Percentiles rank a stretch among this genome's conserved stretches.
Evolutionary conservation across 2,888 invertebrate genomes (phyloP).

Genomic region (Drosophila heteroneura): DNA sequence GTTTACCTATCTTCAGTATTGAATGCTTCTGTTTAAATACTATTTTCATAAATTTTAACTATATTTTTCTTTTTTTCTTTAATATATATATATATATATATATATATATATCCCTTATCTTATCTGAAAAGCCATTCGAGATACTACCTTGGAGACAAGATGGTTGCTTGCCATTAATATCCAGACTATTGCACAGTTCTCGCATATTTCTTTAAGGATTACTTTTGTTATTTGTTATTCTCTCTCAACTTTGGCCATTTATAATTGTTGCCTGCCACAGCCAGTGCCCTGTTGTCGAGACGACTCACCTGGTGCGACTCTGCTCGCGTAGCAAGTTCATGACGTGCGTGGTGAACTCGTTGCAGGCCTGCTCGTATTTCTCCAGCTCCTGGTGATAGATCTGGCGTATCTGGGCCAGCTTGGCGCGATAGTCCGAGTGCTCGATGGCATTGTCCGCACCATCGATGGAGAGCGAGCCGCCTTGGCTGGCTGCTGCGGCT

Average conservation of each 20-base stretch:
- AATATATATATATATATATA: no score
- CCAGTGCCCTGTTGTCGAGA: no score
- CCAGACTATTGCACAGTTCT: no score
- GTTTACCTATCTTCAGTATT: background rate
- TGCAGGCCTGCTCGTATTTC: slow-evolving; percentile 99
- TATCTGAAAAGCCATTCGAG: no score
- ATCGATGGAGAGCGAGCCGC: slow-evolving; percentile 86
- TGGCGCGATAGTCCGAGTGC: slow-evolving; percentile 99
- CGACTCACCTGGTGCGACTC: slow-evolving; percentile 91
- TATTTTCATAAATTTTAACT: background rate
- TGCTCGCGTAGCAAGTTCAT: slow-evolving; percentile 98
- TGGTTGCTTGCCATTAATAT: no score
- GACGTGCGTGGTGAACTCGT: slow-evolving; percentile 99
- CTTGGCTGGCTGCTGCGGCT: slow-evolving; percentile 93
- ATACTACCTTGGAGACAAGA: no score
- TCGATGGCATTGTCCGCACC: slow-evolving; percentile 97
- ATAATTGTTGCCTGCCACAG: no score
- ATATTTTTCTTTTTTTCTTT: background rate
- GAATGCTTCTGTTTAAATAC: background rate
- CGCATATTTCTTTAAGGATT: no score
- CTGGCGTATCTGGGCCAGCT: slow-evolving; percentile 98
- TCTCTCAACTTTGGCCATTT: no score
- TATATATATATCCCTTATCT: no score
- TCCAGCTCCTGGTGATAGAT: slow-evolving; percentile 99
- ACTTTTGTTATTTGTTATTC: no score